Base-by-base conservation (phyloP, 2,113 vertebrate genomes). In the Gymnorhina tibicen region DNA sequence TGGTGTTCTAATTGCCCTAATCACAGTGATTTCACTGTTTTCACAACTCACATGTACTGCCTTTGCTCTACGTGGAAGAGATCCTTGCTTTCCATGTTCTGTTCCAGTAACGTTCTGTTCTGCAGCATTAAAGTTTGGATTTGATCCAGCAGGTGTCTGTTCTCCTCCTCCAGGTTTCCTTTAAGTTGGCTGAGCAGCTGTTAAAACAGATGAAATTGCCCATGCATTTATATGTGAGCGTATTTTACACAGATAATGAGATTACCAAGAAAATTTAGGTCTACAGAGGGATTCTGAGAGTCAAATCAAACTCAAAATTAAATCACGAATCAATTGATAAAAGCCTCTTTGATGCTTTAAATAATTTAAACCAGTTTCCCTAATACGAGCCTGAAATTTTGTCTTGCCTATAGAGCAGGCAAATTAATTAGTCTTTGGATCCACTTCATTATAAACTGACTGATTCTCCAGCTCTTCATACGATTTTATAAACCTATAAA, bases 61-160 rank as follows among this genome's bases (percentile, higher is more conserved):
- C 99, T 98, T 98, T 99, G 99, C 93, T 99, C 99, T 16, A 99
- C 99, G 28, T 99, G 99, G 97, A 99, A 99, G 89, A 99, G 98
- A 97, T 99, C 99, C 96, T 99, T 99, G 99, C 99, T 99, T 98
- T 99, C 99, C 99, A 99, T 99, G 87, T 99, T 99, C 97, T 99
- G 99, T 93, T 99, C 99, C 97, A 99, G 98, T 58, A 99, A 97
- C 2, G 99, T 99, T 97, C 99, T 99, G 93, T 99, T 99, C 95
- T 99, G 99, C 24, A 99, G 98, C 99, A 99, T 99, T 97, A 99
- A 97, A 59, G 99, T 99, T 97, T 99, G 99, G 97, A 99, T 99
- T 98, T 99, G 99, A 98, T 99, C 99, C 93, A 99, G 95, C 32
- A 99, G 97, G 96, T 99, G 99, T 44, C 99, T 98, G 96, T 99